phyloP scores from a whole-genome alignment of 2,888 invertebrate species.

The Aleiodes leptofemur region DNA sequence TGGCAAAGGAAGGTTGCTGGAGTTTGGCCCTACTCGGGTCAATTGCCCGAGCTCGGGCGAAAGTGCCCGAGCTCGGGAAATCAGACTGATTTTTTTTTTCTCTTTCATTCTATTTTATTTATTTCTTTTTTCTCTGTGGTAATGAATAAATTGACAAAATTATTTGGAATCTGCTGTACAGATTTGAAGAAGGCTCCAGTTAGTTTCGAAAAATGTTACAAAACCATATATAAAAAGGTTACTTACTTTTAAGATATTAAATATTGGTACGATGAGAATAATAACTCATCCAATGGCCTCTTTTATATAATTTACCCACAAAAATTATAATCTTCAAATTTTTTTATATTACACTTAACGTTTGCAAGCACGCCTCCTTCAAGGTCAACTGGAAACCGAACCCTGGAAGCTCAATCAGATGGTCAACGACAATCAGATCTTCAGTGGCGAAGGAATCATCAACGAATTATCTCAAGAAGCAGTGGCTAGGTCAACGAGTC shows the following conservation, averaged over 20 bases:
- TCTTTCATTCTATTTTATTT: background rate
- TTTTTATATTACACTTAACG: slow-evolving; percentile 28
- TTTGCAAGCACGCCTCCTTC: no score
- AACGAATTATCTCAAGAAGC: no score
- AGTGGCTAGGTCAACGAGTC: no score
- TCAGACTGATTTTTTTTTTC: no score
- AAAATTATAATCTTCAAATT: slow-evolving; percentile 41
- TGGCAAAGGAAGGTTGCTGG: no score
- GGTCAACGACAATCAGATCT: no score
- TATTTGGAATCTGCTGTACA: background rate
- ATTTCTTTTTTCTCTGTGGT: background rate
- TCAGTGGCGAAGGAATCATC: no score
- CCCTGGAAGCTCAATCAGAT: no score
- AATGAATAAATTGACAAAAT: background rate
- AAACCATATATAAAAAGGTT: background rate
- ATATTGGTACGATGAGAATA: slow-evolving; percentile 25
- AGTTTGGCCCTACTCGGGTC: no score
- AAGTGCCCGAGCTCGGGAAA: no score
- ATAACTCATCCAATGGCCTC: slow-evolving; percentile 22
- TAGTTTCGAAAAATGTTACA: background rate
- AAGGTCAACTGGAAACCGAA: no score
- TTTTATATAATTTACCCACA: slow-evolving; percentile 11
- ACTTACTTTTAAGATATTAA: slow-evolving; percentile 17
- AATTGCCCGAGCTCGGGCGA: no score
- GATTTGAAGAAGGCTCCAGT: slow-evolving; percentile 17